These are phyloP conservation scores for Drosophila tristis DNA, from an alignment of 1,140 invertebrate genomes.

Conservation along the genomic window DNA sequence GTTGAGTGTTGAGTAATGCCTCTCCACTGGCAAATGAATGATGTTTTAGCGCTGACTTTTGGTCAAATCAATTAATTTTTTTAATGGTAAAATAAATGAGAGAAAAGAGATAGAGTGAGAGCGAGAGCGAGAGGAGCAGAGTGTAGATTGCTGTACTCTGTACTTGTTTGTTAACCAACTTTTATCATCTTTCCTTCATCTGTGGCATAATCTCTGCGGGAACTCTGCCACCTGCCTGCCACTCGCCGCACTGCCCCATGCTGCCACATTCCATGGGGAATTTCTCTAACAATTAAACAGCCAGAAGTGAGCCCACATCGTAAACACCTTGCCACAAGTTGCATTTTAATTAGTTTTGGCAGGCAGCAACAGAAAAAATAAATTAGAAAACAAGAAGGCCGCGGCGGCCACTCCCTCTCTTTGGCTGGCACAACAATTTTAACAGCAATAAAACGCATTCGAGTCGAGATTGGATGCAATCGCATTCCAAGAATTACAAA, in stretches of 20 bases:
- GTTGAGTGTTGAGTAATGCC: constrained; percentile 39
- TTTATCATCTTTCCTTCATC: constrained; percentile 24
- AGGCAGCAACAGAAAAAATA: constrained; percentile 1
- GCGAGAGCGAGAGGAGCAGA: not conserved
- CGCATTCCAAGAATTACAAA: constrained; percentile 58
- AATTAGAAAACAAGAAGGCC: constrained; percentile 24
- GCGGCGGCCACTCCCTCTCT: constrained; percentile 9
- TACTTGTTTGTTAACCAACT: constrained; percentile 13
- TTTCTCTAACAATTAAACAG: constrained; percentile 24
- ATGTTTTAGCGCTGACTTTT: constrained; percentile 17
- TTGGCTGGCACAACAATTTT: not conserved
- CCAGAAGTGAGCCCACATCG: constrained; percentile 14
- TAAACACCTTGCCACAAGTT: constrained; percentile 56
- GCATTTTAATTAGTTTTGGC: constrained; percentile 55
- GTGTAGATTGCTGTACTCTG: not conserved
- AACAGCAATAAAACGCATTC: constrained; percentile 54
- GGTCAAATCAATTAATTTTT: constrained; percentile 49
- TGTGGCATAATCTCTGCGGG: constrained; percentile 3
- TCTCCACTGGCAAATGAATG: not conserved
- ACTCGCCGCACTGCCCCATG: constrained; percentile 1
- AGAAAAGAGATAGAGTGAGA: constrained; percentile 18
- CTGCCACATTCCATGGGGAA: not conserved
- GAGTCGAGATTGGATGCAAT: constrained; percentile 41
- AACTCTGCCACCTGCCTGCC: constrained; percentile 11
- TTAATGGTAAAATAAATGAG: constrained; percentile 47